phyloP scores from a whole-genome alignment of 2,888 invertebrate species.

The Meteorus cinctellus region DNA sequence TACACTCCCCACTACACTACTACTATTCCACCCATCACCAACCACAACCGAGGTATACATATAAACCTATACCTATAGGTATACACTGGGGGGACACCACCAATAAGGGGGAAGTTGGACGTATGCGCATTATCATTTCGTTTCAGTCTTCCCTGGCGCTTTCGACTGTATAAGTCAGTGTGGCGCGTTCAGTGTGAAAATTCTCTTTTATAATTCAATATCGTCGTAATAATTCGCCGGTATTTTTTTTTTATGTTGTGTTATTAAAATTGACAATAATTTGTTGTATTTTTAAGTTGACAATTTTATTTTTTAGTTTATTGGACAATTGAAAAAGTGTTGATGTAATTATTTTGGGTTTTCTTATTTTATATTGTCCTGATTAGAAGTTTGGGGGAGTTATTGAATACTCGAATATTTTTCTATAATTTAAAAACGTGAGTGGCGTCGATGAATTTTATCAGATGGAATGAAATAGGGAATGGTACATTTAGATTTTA shows the following conservation, averaged over 20 bases:
- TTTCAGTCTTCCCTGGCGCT: constrained; percentile 63
- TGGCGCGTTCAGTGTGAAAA: not conserved
- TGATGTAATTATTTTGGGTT: too few species aligned
- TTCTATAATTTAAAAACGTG: too few species aligned
- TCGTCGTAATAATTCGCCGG: not conserved
- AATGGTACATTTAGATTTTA: not conserved
- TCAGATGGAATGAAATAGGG: too few species aligned
- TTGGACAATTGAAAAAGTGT: too few species aligned
- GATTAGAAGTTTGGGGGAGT: too few species aligned
- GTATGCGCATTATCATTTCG: constrained; percentile 63
- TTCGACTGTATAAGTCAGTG: constrained; percentile 43
- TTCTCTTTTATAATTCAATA: not conserved
- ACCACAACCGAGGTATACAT: not conserved
- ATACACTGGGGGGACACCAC: constrained; percentile 26
- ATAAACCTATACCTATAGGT: not conserved
- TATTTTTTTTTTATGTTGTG: not conserved
- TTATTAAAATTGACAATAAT: not conserved
- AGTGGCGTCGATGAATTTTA: too few species aligned
- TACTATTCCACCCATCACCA: constrained; percentile 3
- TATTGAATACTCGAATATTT: too few species aligned
- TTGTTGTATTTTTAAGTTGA: not conserved
- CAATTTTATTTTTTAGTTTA: not conserved
- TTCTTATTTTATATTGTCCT: too few species aligned
- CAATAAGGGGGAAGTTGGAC: constrained; percentile 55
- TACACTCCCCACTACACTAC: constrained; percentile 42